Evolutionary conservation across 1,140 invertebrate species (phyloP), one percentile per base, ranked within the genome.

Genomic region (Polyergus mexicanus): DNA sequence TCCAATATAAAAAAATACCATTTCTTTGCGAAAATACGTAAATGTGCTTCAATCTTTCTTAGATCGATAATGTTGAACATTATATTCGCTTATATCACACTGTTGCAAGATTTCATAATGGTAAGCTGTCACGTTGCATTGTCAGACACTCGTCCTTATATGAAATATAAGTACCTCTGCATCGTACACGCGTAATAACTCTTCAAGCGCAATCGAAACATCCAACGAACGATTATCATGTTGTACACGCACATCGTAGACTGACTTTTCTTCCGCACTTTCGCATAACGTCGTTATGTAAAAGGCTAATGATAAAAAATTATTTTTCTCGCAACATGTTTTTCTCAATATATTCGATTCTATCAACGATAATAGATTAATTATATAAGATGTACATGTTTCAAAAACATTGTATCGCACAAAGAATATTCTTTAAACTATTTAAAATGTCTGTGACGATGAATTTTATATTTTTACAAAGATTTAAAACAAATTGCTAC

Each of bases 131-230:
- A 83, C n/a, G 38, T 83, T 54, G 68, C 54, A 32, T 60, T 32
- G 60, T 74, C 51, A 81, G 66, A 72, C 32, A 32, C 16, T 35
- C 54, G 44, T 60, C 38, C 78, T 83, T 83, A 72, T 47, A 51
- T 63, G 78, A 83, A 83, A 83, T 44, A 35, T 72, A 81, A 83
- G 68, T 74, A 72, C 66, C 41, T 38, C 66, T 56, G 78, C 11
- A n/a, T n/a, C n/a, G n/a, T n/a, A 38, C 5, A 62, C 68, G 68
- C 66, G 65, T 58, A 62, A 62, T 81, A 71, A 72, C 28, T 54
- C 69, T 19, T 51, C 16, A 28, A 38, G 65, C 62, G 63, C 78
- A 83, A 83, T 83, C 78, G 35, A 83, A 72, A 74, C 78, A 83
- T 83, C 68, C 54, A 44, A 71, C 68, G 51, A 56, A 47, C 56